Evolutionary conservation across 2,888 invertebrate species (phyloP).

Genomic region (Acanthacorydalis orientalis): DNA sequence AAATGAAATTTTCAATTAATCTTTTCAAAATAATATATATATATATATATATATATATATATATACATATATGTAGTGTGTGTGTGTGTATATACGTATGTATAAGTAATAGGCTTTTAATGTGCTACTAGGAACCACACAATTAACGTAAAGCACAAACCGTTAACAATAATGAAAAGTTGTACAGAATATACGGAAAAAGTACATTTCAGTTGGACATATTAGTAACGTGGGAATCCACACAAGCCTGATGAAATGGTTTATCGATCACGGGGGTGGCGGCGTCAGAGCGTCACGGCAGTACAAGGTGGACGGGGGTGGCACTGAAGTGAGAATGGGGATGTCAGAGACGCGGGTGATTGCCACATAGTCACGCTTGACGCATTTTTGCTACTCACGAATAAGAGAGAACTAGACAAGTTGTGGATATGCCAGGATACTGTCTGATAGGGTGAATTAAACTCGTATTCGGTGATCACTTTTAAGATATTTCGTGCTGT

Average conservation of each 20-base stretch:
- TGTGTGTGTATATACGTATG: too few species aligned
- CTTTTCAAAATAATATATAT: too few species aligned
- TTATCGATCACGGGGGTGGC: conserved; percentile 8
- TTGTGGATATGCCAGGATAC: not conserved
- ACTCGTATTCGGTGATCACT: too few species aligned
- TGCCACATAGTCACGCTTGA: conserved; percentile 1
- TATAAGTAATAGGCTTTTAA: too few species aligned
- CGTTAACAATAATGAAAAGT: too few species aligned
- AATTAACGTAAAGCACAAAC: too few species aligned
- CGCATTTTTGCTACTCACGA: conserved; percentile 2
- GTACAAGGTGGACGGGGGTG: not conserved
- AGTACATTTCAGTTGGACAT: conserved; percentile 1
- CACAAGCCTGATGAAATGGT: conserved; percentile 9
- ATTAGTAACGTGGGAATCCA: conserved; percentile 8
- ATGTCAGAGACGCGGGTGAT: not conserved
- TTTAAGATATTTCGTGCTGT: not conserved
- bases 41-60: too few species aligned
- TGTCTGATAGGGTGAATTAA: not conserved
- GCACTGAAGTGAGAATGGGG: not conserved
- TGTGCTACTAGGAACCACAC: too few species aligned
- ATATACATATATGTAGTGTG: too few species aligned
- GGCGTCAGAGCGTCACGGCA: not conserved
- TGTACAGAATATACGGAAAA: not conserved
- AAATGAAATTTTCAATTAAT: too few species aligned
- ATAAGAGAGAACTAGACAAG: conserved; percentile 2